Conservation (phyloP, 2,113 vertebrate species). For the Alosa alosa region DNA sequence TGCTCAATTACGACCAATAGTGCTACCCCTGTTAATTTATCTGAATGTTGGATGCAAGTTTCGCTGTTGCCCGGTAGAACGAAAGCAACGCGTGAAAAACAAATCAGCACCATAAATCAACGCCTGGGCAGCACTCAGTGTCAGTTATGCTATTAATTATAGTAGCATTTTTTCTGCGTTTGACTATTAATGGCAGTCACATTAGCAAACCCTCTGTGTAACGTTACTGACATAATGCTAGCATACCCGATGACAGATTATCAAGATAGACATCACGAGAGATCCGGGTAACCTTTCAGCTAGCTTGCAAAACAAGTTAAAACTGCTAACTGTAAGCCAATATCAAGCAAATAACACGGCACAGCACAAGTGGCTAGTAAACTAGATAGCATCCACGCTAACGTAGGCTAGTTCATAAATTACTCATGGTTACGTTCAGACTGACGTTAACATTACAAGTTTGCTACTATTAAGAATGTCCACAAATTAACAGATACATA, state of each 20-base stretch:
- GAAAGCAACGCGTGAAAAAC: too few species aligned
- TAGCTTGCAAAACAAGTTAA: not conserved
- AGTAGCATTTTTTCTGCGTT: not conserved
- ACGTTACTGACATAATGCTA: not conserved
- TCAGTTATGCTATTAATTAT: not conserved
- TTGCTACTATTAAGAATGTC: not conserved
- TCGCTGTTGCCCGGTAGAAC: not conserved
- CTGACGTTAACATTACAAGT: not conserved
- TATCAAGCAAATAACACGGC: not conserved
- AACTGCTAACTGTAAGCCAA: not conserved
- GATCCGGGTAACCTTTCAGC: too few species aligned
- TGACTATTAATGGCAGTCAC: not conserved
- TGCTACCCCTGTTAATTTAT: not conserved
- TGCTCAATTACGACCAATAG: not conserved
- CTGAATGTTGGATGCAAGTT: not conserved
- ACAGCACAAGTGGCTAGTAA: not conserved
- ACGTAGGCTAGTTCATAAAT: not conserved
- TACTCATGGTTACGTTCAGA: not conserved
- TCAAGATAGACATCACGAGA: too few species aligned
- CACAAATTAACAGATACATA: not conserved
- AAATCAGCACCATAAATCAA: too few species aligned
- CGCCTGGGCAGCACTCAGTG: too few species aligned
- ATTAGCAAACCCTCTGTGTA: too few species aligned
- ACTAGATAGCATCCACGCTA: not conserved
- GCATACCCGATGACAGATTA: not conserved